A percentile compares a stretch with the other conserved stretches of the same genome.
Conservation (phyloP, 2,888 invertebrate species). For the Cerceris ruficornis region DNA sequence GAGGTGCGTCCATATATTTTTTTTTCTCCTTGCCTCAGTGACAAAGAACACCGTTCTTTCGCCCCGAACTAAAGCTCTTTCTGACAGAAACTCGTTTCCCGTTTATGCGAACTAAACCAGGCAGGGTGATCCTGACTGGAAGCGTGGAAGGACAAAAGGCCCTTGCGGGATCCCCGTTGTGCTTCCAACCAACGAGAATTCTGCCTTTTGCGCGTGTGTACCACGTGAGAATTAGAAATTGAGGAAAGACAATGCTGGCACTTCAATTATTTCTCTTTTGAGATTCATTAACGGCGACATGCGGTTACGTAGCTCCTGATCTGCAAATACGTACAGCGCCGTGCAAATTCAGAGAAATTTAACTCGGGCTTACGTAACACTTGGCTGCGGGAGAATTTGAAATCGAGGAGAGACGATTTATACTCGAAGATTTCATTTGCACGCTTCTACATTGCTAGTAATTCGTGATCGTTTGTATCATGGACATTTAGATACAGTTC, state of each 20-base stretch:
- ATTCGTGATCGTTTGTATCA: too few relatives aligned
- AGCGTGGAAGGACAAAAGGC: slow-evolving; percentile 72
- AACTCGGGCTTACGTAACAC: not conserved
- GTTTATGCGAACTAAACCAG: slow-evolving; percentile 68
- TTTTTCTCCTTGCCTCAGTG: slow-evolving; percentile 40
- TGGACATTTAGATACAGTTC: too few relatives aligned
- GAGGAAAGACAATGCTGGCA: not conserved
- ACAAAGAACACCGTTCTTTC: slow-evolving; percentile 61
- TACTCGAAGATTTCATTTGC: too few relatives aligned
- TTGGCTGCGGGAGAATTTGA: too few relatives aligned
- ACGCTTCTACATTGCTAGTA: too few relatives aligned
- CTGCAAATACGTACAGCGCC: not conserved
- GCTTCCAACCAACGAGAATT: slow-evolving; percentile 57
- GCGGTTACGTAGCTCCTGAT: not conserved
- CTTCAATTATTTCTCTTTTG: not conserved
- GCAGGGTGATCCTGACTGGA: slow-evolving; percentile 70
- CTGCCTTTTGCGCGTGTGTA: slow-evolving; percentile 3
- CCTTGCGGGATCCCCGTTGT: slow-evolving; percentile 67
- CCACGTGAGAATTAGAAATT: slow-evolving; percentile 13
- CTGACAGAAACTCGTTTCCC: slow-evolving; percentile 69
- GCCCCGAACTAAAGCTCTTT: slow-evolving; percentile 64
- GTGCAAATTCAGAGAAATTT: not conserved
- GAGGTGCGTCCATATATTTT: slow-evolving; percentile 42
- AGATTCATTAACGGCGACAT: slow-evolving; percentile 1
- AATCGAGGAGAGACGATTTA: too few relatives aligned